A percentile compares a stretch with the other conserved stretches of the same genome.
Conservation (phyloP, 2,888 invertebrate genomes). For the Coelopa pilipes region DNA sequence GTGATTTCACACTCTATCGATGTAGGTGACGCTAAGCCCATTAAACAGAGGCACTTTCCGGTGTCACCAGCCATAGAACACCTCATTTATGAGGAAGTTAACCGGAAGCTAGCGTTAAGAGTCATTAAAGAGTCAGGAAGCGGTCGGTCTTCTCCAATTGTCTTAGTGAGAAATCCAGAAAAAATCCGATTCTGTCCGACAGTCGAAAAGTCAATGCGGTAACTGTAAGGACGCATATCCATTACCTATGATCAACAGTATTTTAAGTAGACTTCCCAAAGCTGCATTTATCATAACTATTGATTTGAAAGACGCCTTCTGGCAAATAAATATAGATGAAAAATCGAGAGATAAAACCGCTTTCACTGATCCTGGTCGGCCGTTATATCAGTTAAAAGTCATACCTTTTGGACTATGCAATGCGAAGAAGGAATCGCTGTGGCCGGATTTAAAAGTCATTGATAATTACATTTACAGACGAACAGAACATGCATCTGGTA, state of each 20-base stretch:
- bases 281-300: conserved; percentile 15
- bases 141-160: conserved; percentile 51
- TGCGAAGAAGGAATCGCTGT: background rate
- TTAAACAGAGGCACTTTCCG: conserved; percentile 40
- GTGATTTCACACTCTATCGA: conserved; percentile 37
- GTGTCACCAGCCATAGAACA: conserved; percentile 41
- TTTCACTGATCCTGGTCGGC: conserved; percentile 19
- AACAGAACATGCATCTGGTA: conserved; percentile 1
- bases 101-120: conserved; percentile 50
- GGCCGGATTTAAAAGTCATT: conserved; percentile 13
- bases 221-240: conserved; percentile 39
- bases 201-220: conserved; percentile 50
- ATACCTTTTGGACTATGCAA: conserved; percentile 31
- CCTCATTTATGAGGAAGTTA: conserved; percentile 47
- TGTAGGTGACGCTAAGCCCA: conserved; percentile 31
- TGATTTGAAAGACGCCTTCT: conserved; percentile 27
- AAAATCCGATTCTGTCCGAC: conserved; percentile 48
- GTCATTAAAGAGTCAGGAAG: conserved; percentile 53
- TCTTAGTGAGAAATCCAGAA: conserved; percentile 48
- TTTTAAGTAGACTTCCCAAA: conserved; percentile 11
- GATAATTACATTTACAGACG: conserved; percentile 18
- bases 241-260: conserved; percentile 9
- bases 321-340: conserved; percentile 9
- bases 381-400: conserved; percentile 1
- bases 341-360: conserved; percentile 20